Percentiles rank a stretch among this genome's conserved stretches.
These are phyloP conservation scores for Isichthys henryi DNA, from an alignment of 2,113 vertebrate species.

Conservation along the genomic window DNA sequence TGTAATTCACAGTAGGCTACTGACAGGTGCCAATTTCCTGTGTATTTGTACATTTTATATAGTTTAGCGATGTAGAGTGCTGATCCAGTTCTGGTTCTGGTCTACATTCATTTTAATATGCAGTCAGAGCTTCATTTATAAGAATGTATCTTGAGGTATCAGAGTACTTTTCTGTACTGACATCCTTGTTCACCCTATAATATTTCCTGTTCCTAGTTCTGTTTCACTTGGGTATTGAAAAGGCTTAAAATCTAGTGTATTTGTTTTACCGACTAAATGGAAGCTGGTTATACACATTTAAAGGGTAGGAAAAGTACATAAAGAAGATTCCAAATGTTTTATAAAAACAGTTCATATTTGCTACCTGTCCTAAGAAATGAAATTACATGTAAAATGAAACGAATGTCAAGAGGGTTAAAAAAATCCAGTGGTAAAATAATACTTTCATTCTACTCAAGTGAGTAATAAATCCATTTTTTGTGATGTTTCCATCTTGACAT, in stretches of 20 bases:
- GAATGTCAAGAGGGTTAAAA: conserved; percentile 1
- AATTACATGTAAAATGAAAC: conserved; percentile 2
- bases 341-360: neutral
- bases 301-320: neutral
- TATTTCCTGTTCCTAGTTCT: neutral
- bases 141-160: neutral
- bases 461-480: neutral
- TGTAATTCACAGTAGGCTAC: neutral
- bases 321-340: neutral
- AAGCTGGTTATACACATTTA: neutral
- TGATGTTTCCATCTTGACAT: neutral
- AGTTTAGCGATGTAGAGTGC: neutral
- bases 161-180: neutral
- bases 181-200: neutral
- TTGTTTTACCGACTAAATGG: neutral
- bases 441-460: conserved; percentile 8
- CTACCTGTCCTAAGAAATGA: neutral
- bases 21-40: neutral
- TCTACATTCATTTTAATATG: neutral
- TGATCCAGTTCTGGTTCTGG: neutral
- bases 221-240: neutral
- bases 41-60: neutral
- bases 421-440: conserved; percentile 8
- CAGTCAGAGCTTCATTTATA: neutral
- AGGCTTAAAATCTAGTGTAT: neutral